phyloP scores from a whole-genome alignment of 2,888 invertebrate genomes.

The Ditylenchus weischeri region DNA sequence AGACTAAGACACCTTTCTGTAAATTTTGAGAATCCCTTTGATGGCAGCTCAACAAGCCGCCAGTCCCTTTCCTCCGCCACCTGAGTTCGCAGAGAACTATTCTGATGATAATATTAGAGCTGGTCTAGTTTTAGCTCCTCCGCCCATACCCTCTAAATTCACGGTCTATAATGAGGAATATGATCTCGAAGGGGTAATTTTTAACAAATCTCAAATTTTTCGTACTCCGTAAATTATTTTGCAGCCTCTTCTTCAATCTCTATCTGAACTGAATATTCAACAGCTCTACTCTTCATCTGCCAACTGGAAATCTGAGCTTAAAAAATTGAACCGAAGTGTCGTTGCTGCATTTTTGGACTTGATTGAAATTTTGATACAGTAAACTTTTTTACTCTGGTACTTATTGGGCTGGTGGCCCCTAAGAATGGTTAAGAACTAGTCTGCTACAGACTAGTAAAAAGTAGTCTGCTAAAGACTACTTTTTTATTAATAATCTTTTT shows the following conservation, averaged over 20 bases:
- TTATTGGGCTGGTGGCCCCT: no score
- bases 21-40: no score
- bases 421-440: no score
- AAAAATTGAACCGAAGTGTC: constrained; percentile 51
- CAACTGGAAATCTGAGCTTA: constrained; percentile 55
- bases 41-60: constrained; percentile 22
- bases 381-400: no score
- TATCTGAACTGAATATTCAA: constrained; percentile 42
- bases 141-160: constrained; percentile 52
- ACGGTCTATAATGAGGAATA: constrained; percentile 51
- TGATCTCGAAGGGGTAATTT: constrained; percentile 47
- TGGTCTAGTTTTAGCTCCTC: constrained; percentile 42
- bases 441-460: no score
- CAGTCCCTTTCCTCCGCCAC: constrained; percentile 54
- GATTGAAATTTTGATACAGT: constrained; percentile 49
- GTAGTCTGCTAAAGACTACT: no score
- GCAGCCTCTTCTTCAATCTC: constrained; percentile 32
- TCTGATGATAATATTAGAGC: constrained; percentile 40
- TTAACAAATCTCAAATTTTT: constrained; percentile 14
- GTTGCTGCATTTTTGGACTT: constrained; percentile 55
- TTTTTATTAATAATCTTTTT: no score
- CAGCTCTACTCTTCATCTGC: constrained; percentile 45
- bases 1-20: no score
- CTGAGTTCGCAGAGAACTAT: constrained; percentile 49
- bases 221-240: not conserved